Base-by-base conservation (phyloP, 2,888 invertebrate species). In the Bombylius major region DNA sequence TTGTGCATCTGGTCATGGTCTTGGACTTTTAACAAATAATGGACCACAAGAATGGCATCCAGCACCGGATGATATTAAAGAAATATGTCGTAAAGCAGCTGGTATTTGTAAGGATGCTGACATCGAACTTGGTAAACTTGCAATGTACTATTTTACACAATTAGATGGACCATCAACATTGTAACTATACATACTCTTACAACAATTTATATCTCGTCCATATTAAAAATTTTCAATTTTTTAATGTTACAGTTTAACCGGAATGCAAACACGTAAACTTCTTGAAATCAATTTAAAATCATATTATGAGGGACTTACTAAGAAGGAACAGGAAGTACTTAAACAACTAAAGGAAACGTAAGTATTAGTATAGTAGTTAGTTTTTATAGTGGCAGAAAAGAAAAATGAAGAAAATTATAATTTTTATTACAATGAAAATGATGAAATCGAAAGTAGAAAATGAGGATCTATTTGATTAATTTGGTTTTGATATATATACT, bases 41-140 rank as follows among this genome's bases (percentile, higher is more conserved):
- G 89, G 87, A 0, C 84, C 87, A 2, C 84, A 79, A 58, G 64
- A 70, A 2, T 91, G 90, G 90, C 89, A 91, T 71, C 86, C 87
- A 4, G 87, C 87, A 4, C 71, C 76, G 32, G 75, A 81, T 34
- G 75, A 81, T 45, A 76, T 82, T n/a, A 85, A 83, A 67, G 71
- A 76, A 34, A 68, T 78, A 45, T 86, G 86, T 68, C 69, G 67
- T 51, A 69, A 77, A 62, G 88, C 89, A 3, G 76, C 79, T 0
- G 74, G 80, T 9, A 80, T 80, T 66, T 89, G 88, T 70, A 80
- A 82, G 75, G 85, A 86, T 68, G 66, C 63, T 47, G 65, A 64
- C 42, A 78, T 86, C 7, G 85, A 89, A 72, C 69, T 90, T 33
- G 87, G 83, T 5, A 83, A 82, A 66, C 70, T 90, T 46, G 88